Evolutionary conservation across 2,113 vertebrate species (phyloP).

Genomic region (Harpagus bidentatus): DNA sequence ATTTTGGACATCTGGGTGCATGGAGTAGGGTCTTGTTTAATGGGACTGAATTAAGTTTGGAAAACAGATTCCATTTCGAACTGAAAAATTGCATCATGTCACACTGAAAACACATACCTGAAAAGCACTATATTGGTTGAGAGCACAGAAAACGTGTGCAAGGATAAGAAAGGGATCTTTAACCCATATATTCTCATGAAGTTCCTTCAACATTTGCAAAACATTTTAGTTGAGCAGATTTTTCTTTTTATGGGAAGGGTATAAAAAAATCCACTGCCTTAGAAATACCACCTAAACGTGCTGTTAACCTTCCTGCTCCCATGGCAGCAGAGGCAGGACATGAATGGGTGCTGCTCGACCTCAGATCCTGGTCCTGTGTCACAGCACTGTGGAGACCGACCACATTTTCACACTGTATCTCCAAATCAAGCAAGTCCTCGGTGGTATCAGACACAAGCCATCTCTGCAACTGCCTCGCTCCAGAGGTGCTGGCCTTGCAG

Average conservation of each 20-base stretch:
- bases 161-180: not conserved
- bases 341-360: fast-evolving
- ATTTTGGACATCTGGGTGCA: not conserved
- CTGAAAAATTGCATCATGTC: not conserved
- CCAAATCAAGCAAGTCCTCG: too few relatives aligned
- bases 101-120: not conserved
- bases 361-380: not conserved
- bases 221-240: not conserved
- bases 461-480: not conserved
- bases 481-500: not conserved
- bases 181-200: not conserved
- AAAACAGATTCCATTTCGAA: not conserved
- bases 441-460: not conserved
- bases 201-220: not conserved
- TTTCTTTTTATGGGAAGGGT: not conserved
- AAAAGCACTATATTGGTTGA: not conserved
- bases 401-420: not conserved
- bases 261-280: not conserved
- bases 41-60: not conserved
- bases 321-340: not conserved
- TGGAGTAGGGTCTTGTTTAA: not conserved
- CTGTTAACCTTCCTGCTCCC: not conserved
- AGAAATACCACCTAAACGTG: fast-evolving
- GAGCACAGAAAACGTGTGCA: not conserved
- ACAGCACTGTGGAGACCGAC: too few relatives aligned